These are phyloP conservation scores for Rhombomys opimus DNA, from an alignment of 2,113 vertebrate species.

Conservation along the genomic window DNA sequence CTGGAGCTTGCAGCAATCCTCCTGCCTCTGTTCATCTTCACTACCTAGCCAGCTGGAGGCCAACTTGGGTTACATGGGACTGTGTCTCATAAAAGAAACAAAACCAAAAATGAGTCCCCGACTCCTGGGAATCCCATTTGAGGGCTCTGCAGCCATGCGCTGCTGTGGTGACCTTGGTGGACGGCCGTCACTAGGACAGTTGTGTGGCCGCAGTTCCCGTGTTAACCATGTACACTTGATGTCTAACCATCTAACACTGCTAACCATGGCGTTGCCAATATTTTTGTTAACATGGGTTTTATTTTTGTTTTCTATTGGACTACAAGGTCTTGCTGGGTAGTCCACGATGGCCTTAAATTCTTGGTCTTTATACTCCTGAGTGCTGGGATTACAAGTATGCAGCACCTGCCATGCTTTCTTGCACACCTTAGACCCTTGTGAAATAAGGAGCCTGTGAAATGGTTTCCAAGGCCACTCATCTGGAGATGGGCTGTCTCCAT, in stretches of 20 bases:
- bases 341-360: background rate
- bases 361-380: background rate
- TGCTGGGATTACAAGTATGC: background rate
- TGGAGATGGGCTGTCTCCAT: background rate
- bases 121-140: too few species aligned
- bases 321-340: background rate
- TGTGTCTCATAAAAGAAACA: background rate
- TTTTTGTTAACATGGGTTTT: background rate
- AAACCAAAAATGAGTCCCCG: background rate
- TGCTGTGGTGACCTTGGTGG: background rate
- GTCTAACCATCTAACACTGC: too few species aligned
- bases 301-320: background rate
- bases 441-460: background rate
- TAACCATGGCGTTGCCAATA: background rate
- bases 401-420: too few species aligned
- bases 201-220: background rate
- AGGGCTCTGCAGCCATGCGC: accelerated
- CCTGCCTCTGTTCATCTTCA: background rate
- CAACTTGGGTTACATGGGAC: background rate
- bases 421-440: background rate
- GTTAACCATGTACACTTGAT: background rate
- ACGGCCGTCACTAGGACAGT: accelerated
- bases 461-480: background rate
- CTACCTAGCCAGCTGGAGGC: too few species aligned
- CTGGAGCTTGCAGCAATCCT: background rate